phyloP scores from a whole-genome alignment of 2,888 invertebrate genomes.

The Tuta absoluta region DNA sequence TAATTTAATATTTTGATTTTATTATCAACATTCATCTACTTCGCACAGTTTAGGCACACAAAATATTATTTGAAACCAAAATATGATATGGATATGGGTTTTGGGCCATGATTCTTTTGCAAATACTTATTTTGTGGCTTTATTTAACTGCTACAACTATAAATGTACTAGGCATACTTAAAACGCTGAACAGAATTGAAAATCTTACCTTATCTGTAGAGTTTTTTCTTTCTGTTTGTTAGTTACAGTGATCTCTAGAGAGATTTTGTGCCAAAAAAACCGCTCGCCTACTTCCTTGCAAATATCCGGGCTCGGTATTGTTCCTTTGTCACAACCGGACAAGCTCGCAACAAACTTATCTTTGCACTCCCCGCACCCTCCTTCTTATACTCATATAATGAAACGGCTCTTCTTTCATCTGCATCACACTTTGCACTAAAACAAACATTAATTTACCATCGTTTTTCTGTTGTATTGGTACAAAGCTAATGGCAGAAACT shows the following conservation, averaged over 20 bases:
- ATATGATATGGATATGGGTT: too few relatives aligned
- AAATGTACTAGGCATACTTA: too few relatives aligned
- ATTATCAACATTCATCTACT: too few relatives aligned
- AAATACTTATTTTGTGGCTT: too few relatives aligned
- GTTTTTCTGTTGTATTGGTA: background rate
- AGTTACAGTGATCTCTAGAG: conserved; percentile 7
- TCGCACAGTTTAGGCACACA: too few relatives aligned
- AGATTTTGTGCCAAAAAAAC: conserved; percentile 34
- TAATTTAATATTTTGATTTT: too few relatives aligned
- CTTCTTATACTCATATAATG: background rate
- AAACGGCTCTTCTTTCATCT: background rate
- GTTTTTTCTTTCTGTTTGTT: background rate
- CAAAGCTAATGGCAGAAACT: background rate
- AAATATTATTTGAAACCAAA: too few relatives aligned
- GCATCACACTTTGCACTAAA: background rate
- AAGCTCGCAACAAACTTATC: conserved; percentile 33
- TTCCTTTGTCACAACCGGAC: conserved; percentile 39
- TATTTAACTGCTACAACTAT: too few relatives aligned
- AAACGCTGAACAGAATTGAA: too few relatives aligned
- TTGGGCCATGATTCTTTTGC: too few relatives aligned
- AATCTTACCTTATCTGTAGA: too few relatives aligned
- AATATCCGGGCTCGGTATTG: conserved; percentile 40
- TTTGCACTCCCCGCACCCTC: conserved; percentile 31
- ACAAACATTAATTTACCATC: background rate
- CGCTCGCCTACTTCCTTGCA: conserved; percentile 36